phyloP scores from a whole-genome alignment of 2,113 vertebrate species.

The Phalacrocorax aristotelis region DNA sequence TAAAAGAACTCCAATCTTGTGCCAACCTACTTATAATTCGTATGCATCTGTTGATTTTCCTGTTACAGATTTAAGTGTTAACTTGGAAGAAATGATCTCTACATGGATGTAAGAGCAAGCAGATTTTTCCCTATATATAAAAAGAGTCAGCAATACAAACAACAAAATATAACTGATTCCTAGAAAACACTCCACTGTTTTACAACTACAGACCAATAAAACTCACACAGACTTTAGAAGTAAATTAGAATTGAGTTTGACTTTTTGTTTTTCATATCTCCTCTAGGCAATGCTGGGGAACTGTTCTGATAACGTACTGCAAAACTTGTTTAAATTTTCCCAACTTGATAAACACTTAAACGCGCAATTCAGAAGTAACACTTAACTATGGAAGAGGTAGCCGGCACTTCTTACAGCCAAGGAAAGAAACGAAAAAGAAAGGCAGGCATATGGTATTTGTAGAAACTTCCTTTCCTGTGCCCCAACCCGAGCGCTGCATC shows the following conservation, averaged over 20 bases:
- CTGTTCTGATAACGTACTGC: background rate
- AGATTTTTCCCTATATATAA: background rate
- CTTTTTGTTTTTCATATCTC: constrained; percentile 5
- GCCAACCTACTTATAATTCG: background rate
- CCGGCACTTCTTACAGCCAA: background rate
- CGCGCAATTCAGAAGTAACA: background rate
- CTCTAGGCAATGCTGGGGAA: background rate
- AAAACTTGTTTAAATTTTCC: background rate
- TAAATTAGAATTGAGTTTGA: background rate
- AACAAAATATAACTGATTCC: background rate
- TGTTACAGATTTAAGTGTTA: background rate
- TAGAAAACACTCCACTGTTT: background rate
- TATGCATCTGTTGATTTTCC: background rate
- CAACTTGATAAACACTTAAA: background rate
- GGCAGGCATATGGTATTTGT: background rate
- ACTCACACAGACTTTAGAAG: background rate
- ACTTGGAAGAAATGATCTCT: background rate
- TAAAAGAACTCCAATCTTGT: background rate
- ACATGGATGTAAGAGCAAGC: background rate
- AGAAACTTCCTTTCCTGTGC: background rate
- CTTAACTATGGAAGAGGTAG: background rate
- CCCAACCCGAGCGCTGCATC: background rate
- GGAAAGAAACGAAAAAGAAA: background rate
- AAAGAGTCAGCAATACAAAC: background rate
- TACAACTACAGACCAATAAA: background rate